A percentile compares a stretch with the other conserved stretches of the same genome.
phyloP scores from a whole-genome alignment of 2,797 vertebrate genomes.

The Myioborus miniatus region DNA sequence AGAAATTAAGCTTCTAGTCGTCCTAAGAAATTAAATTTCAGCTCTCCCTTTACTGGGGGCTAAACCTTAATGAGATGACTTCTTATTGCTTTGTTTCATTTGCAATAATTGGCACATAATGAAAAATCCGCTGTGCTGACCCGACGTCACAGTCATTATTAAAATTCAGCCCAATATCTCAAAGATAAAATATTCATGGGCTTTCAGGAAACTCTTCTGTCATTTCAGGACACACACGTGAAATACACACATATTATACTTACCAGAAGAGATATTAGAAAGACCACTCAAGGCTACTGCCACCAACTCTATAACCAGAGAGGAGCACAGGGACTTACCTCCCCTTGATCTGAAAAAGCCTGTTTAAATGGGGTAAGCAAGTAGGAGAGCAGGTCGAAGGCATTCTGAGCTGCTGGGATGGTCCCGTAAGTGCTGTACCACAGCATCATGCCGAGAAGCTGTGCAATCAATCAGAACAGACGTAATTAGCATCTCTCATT shows the following conservation, averaged over 20 bases:
- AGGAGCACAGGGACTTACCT: conserved; percentile 42
- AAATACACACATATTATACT: neutral
- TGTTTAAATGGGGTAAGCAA: conserved; percentile 71
- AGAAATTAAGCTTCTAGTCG: neutral
- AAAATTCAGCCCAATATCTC: neutral
- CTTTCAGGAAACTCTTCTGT: neutral
- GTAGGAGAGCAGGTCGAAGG: conserved; percentile 83
- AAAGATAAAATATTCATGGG: neutral
- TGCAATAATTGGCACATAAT: neutral
- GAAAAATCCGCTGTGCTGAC: neutral
- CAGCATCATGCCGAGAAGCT: conserved; percentile 91
- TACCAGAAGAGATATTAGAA: neutral
- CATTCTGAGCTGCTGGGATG: conserved; percentile 85
- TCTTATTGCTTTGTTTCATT: neutral
- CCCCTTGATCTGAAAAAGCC: conserved; percentile 57
- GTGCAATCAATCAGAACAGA: conserved; percentile 65
- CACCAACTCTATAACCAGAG: neutral
- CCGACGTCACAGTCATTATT: neutral
- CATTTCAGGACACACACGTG: neutral
- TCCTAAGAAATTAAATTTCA: neutral
- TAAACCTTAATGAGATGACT: neutral
- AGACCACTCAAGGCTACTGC: neutral
- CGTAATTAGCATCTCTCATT: conserved; percentile 48
- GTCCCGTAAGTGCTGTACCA: conserved; percentile 85
- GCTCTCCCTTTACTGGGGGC: neutral